Evolutionary conservation across 2,113 vertebrate species (phyloP), one percentile per base, ranked within the genome.

Genomic region (Chloropsis hardwickii): DNA sequence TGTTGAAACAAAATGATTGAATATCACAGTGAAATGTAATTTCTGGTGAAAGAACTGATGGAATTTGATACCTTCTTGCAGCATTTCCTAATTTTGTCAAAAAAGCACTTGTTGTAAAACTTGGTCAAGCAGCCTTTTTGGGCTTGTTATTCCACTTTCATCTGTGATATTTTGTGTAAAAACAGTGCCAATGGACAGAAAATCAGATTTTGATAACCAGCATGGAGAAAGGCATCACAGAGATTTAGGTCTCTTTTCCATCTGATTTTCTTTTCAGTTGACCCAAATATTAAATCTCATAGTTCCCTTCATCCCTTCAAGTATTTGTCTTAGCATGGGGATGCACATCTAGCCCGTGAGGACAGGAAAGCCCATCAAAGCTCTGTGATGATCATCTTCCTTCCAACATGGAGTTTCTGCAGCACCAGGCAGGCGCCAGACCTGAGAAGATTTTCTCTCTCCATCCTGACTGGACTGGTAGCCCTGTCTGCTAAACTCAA

Each of bases 1-100:
- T 86, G 50, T 58, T 82, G 82, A 93, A 94, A 73, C 24, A 78
- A 87, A 92, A 44, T 78, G 1, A 95, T 88, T 80, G 39, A 93
- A 42, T 61, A 80, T 88, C 60, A 74, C 47, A 56, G 33, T 62
- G 64, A 94, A 93, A 91, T 71, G 65, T 56, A 85, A 89, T 91
- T 89, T 95, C 60, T 2, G 1, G 47, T 89, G 65, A 93, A 94
- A 86, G 47, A 62, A n/a, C 23, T 62, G 60, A 31, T 77, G 64
- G 56, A 83, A 86, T 88, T 93, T 83, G 76, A 93, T 70, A 90
- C 44, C 27, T 86, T 81, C 33, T 35, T 31, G 12, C 13, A 96
- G 62, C 71, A 47, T 56, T 70, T 93, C 29, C 13, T 1, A 0
- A 14, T 80, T 92, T 86, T 78, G 9, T 61, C 25, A 61, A 82